A percentile compares a stretch with the other conserved stretches of the same genome.
Conservation (phyloP, 92 coral and sea anemone genomes). For the Desmophyllum pertusum region DNA sequence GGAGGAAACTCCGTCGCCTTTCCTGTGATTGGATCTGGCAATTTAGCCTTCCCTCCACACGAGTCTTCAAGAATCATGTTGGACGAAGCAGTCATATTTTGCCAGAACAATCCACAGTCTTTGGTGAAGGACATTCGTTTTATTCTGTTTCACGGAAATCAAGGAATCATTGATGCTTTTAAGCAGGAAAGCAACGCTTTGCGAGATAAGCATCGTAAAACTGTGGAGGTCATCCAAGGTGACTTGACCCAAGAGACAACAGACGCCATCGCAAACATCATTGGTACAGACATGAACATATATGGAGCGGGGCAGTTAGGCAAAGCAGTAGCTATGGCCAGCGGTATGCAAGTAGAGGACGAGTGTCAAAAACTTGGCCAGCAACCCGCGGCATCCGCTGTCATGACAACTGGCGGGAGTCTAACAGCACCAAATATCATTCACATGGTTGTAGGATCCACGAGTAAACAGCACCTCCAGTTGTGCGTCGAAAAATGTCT, state of each 20-base stretch:
- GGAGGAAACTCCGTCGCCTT: slow-evolving; percentile 64
- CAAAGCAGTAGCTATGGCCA: slow-evolving; percentile 22
- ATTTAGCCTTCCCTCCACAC: slow-evolving; percentile 66
- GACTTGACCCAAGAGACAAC: slow-evolving; percentile 13
- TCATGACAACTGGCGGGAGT: slow-evolving; percentile 64
- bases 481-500: slow-evolving; percentile 56
- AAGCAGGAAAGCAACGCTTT: slow-evolving; percentile 45
- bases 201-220: background rate
- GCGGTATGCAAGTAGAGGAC: slow-evolving; percentile 52
- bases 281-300: slow-evolving; percentile 13
- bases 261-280: slow-evolving; percentile 36
- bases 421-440: slow-evolving; percentile 36
- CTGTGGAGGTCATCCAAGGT: slow-evolving; percentile 19
- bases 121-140: slow-evolving; percentile 71
- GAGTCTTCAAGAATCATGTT: slow-evolving; percentile 58
- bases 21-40: slow-evolving; percentile 88
- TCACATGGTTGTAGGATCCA: slow-evolving; percentile 49
- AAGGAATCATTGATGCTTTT: slow-evolving; percentile 58
- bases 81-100: slow-evolving; percentile 61
- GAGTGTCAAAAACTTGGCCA: slow-evolving; percentile 55
- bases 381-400: slow-evolving; percentile 62
- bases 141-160: slow-evolving; percentile 72
- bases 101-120: slow-evolving; percentile 31
- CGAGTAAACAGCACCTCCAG: slow-evolving; percentile 36
- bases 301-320: slow-evolving; percentile 11